Conservation (phyloP, 2,797 vertebrate genomes). For the Pseudochaenichthys georgianus region DNA sequence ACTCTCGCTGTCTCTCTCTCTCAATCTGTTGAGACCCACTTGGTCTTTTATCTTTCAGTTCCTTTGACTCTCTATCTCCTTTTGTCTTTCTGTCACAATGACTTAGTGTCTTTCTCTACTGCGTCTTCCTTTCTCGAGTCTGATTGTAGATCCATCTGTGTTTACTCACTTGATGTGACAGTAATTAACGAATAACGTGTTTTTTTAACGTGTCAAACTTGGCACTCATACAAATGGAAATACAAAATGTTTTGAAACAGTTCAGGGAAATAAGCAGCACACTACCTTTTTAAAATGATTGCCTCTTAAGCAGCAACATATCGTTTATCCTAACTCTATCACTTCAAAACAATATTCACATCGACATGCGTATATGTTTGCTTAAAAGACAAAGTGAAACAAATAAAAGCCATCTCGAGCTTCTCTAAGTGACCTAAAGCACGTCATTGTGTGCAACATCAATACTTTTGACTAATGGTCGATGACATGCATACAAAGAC, state of each 20-base stretch:
- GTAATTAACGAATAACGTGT: constrained; percentile 25
- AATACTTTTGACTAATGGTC: neutral
- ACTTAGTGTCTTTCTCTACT: constrained; percentile 19
- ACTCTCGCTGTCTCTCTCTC: constrained; percentile 50
- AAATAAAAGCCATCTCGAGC: neutral
- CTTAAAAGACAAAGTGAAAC: neutral
- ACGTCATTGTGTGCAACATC: neutral
- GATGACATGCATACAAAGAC: neutral
- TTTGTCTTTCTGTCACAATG: constrained; percentile 39
- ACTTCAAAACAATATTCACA: neutral
- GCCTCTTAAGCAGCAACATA: neutral
- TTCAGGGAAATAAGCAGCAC: neutral
- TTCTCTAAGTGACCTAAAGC: neutral
- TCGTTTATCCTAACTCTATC: neutral
- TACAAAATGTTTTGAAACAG: neutral
- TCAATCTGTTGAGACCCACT: constrained; percentile 61
- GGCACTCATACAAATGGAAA: neutral
- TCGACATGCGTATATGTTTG: neutral
- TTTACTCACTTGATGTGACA: constrained; percentile 20
- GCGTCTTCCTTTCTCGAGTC: constrained; percentile 8
- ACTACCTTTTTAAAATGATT: neutral
- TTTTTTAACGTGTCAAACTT: neutral
- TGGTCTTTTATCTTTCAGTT: constrained; percentile 47
- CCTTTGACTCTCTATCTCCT: constrained; percentile 38
- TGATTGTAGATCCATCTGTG: constrained; percentile 18